Evolutionary conservation across 2,888 invertebrate genomes (phyloP).

Genomic region (Eupithecia subumbrata): DNA sequence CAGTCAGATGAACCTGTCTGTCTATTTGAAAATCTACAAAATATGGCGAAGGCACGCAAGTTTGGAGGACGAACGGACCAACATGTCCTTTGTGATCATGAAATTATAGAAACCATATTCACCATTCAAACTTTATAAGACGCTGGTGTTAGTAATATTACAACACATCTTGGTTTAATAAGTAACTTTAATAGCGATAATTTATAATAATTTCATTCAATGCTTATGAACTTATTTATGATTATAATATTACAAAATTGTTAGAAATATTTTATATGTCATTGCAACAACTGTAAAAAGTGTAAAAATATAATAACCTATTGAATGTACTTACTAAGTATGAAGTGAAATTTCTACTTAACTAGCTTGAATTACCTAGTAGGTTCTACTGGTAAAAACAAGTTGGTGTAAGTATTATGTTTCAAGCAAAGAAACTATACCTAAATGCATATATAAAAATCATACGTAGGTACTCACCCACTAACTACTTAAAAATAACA

Average conservation of each 20-base stretch:
- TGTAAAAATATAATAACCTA: background rate
- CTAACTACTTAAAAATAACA: background rate
- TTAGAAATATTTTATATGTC: background rate
- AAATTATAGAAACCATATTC: background rate
- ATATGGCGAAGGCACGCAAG: background rate
- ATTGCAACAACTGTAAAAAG: background rate
- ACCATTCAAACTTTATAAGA: slow-evolving; percentile 1
- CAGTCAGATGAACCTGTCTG: background rate
- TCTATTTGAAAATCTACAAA: background rate
- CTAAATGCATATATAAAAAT: background rate
- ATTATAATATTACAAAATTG: background rate
- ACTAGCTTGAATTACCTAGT: background rate
- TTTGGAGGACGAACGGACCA: background rate
- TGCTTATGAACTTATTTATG: background rate
- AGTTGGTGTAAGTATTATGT: background rate
- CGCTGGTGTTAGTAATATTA: background rate
- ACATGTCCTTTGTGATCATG: background rate
- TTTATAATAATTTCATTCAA: background rate
- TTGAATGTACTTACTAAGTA: slow-evolving; percentile 4
- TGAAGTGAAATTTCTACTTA: background rate
- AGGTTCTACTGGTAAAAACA: background rate
- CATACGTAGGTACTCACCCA: background rate
- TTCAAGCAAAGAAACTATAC: background rate
- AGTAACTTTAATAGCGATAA: background rate
- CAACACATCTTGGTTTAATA: background rate